phyloP scores from a whole-genome alignment of 1,140 invertebrate genomes.

The Anagrus nilaparvatae region DNA sequence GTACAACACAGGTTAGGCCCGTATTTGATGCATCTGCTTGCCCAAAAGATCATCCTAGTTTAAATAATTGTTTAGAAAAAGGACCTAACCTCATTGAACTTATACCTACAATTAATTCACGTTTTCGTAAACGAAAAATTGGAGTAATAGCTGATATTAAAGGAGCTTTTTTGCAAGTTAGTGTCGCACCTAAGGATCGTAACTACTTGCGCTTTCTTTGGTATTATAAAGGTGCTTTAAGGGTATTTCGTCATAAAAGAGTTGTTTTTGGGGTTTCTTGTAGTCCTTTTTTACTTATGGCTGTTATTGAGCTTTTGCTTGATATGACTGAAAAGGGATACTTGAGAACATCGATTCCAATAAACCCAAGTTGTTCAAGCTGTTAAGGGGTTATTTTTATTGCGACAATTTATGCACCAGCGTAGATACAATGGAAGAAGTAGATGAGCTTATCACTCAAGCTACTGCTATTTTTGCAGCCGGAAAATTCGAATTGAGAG shows the following conservation, averaged over 20 bases:
- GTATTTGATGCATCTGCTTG: conserved; percentile 29
- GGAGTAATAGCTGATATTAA: conserved; percentile 21
- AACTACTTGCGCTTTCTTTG: conserved; percentile 7
- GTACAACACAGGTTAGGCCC: conserved; percentile 21
- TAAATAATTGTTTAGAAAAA: conserved; percentile 22
- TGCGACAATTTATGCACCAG: conserved; percentile 18
- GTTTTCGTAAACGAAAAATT: conserved; percentile 16
- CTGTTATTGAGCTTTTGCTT: conserved; percentile 1
- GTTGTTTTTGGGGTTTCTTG: conserved; percentile 17
- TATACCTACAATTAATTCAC: neutral
- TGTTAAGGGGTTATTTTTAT: conserved; percentile 13
- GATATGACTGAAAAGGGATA: neutral
- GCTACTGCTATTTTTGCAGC: conserved; percentile 15
- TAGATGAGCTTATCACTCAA: conserved; percentile 14
- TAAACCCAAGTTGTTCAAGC: too few relatives aligned
- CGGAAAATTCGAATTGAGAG: conserved; percentile 24
- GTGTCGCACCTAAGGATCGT: conserved; percentile 5
- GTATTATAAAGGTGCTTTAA: conserved; percentile 15
- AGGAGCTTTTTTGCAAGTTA: conserved; percentile 20
- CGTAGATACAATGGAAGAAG: conserved; percentile 16
- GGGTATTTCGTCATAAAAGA: conserved; percentile 6
- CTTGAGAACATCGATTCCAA: too few relatives aligned
- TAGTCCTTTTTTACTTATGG: conserved; percentile 19
- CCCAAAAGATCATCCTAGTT: conserved; percentile 20
- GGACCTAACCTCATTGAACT: conserved; percentile 7